Evolutionary conservation across 2,113 vertebrate genomes (phyloP), one percentile per base, ranked within the genome.

Genomic region (Perca fluviatilis): DNA sequence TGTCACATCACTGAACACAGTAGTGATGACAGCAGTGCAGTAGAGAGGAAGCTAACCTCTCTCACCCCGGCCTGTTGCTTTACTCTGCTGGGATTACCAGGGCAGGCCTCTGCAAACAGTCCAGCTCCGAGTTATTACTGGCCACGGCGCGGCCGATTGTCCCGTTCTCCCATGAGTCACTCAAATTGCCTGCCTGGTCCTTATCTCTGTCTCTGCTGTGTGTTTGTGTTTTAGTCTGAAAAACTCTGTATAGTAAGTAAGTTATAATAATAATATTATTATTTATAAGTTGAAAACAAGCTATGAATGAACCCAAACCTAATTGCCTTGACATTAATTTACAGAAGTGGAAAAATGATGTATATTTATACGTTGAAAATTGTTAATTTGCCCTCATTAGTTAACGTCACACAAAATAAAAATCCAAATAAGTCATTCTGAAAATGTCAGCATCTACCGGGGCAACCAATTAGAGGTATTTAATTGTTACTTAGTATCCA

Each of bases 101-200:
- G 82, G 80, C 83, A 80, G 79, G 90, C 69, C 89, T 93, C 92
- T 93, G 87, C 84, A 93, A 91, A 94, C 92, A 93, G 92, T 90
- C 88, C 74, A 81, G 79, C 88, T 81, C 71, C 65, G 67, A 82
- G 82, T 90, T 93, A 82, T 92, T 92, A 86, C 87, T 85, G 74
- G 92, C 90, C 90, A 77, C 86, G 83, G 19, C 64, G 43, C 1
- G 53, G 81, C 83, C 62, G 79, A 16, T 8, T 84, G 89, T 92
- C 90, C 80, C 85, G 15, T 8, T 58, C 78, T 89, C 89, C 85
- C 87, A 87, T 49, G 79, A 85, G 90, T 88, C 86, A 40, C 49
- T 57, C 64, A 77, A 49, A 74, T 74, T 30, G 57, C 51, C 65
- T 16, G 75, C 76, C 82, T 91, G 70, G 57, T 66, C 78, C 65